Evolutionary conservation across 1,140 invertebrate genomes (phyloP), one percentile per base, ranked within the genome.

Genomic region (Euura lappo): DNA sequence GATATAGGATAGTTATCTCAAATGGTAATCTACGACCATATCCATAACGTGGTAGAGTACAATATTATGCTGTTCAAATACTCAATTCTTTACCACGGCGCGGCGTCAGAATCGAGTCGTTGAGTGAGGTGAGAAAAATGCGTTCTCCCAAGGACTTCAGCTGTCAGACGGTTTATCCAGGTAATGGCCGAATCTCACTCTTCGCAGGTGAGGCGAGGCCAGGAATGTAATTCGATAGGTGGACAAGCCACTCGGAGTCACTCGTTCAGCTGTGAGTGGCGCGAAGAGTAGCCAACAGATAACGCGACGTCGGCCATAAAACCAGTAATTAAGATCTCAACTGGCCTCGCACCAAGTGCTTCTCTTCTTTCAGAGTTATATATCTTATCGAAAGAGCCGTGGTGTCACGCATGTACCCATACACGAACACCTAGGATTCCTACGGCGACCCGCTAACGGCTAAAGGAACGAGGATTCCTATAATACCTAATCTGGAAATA

Each of bases 251-350:
- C 51, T 60, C 51, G 51, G 51, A 60, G 51, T 11, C 51, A 60
- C 51, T 60, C 51, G 51, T 3, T 60, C 6, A 60, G 51, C 51
- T 60, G 51, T 60, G 51, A 60, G 51, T 60, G 51, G 51, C 51
- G 51, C 51, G 51, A 60, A 60, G 51, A 60, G 51, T 60, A 60
- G 51, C 51, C 51, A 60, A 60, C 51, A 60, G 51, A 60, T 60
- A 60, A 60, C 51, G 51, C 51, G 51, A 60, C 51, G 51, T 60
- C 51, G 51, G 13, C 51, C 51, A 11, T 60, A 60, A 60, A 60
- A 60, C 51, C 51, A 60, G 51, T 60, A 60, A 60, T 60, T 60
- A 60, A 60, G 51, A 60, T 60, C 51, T 60, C 51, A 60, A 60
- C 51, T 28, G 28, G 28, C 28, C 28, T 28, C 13, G 51, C 13